Base-by-base conservation (phyloP, 2,113 vertebrate genomes). In the Caracal caracal region DNA sequence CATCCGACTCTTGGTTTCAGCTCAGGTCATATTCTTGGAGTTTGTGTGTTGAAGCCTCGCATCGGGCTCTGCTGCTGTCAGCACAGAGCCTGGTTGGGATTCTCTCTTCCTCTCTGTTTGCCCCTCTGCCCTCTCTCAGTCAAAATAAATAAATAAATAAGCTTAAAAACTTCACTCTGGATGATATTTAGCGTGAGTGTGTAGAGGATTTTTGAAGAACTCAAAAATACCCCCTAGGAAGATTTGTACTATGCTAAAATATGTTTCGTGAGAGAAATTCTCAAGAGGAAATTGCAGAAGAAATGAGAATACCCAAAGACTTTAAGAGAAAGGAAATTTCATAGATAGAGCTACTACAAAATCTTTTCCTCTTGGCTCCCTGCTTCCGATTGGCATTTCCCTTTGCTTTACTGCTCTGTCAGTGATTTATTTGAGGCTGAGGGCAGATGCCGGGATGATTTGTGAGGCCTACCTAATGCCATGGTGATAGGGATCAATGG, bases 401-500 rank as follows among this genome's bases (percentile, higher is more conserved):
- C 63, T 95, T 96, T 91, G 78, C 81, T 96, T 79, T 91, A n/a
- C 71, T 79, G 20, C 56, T 95, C 47, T 94, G 85, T 93, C 91
- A 96, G 78, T 97, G 94, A 97, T 95, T 97, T 95, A 96, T 97
- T 56, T 79, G 90, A 95, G 86, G 78, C 86, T 30, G 66, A 93
- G 89, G 66, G 82, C 63, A 97, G 86, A 93, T 89, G 93, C 86
- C 68, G 86, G 68, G 81, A 82, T 97, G 95, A 97, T 97, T 96
- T 97, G 97, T 93, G 82, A 93, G 79, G 43, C 73, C 88, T 93
- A 93, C 78, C 78, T 89, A 93, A 86, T 91, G 75, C 90, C 90
- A 47, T 1, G 37, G 88, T 94, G 95, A 97, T 97, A 96, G 91
- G 89, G 88, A 97, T 96, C 97, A 96, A 95, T 96, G 93, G 56